Percentiles rank a stretch among this genome's conserved stretches.
These are phyloP conservation scores for Ciconia boyciana DNA, from an alignment of 2,113 vertebrate species.

Conservation along the genomic window DNA sequence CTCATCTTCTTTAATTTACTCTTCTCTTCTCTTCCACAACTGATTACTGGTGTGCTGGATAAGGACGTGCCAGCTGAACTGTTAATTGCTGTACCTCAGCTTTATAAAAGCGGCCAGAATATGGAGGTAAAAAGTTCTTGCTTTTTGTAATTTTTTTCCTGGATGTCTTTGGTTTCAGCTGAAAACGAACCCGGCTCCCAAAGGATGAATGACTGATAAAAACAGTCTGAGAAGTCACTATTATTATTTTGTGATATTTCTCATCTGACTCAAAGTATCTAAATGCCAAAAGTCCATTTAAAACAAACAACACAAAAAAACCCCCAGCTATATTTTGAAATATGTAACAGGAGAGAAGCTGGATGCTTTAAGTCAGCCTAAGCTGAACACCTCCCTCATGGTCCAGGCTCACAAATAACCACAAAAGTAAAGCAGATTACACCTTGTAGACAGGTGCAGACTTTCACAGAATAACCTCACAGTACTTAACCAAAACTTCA, in stretches of 20 bases:
- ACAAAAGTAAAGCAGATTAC: background rate
- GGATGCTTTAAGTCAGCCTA: background rate
- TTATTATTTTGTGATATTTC: background rate
- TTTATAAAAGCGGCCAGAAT: slow-evolving; percentile 91
- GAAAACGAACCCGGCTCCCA: background rate
- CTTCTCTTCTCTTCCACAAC: slow-evolving; percentile 96
- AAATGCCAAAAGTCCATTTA: background rate
- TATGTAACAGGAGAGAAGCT: background rate
- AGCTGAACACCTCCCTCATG: background rate
- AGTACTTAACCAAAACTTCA: background rate
- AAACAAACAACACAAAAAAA: background rate
- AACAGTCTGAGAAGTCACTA: background rate
- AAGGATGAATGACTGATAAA: background rate
- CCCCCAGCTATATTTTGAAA: background rate
- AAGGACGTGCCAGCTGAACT: slow-evolving; percentile 87
- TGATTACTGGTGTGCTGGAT: slow-evolving; percentile 94
- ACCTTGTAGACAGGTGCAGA: background rate
- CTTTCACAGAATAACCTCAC: background rate
- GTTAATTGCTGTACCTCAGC: slow-evolving; percentile 86
- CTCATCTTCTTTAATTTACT: slow-evolving; percentile 98
- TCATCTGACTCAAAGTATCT: background rate
- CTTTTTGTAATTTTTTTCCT: background rate
- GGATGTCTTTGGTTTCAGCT: background rate
- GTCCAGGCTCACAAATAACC: background rate
- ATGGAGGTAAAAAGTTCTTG: slow-evolving; percentile 80